Conservation (phyloP, 2,888 invertebrate species). For the Drosophila anceps region DNA sequence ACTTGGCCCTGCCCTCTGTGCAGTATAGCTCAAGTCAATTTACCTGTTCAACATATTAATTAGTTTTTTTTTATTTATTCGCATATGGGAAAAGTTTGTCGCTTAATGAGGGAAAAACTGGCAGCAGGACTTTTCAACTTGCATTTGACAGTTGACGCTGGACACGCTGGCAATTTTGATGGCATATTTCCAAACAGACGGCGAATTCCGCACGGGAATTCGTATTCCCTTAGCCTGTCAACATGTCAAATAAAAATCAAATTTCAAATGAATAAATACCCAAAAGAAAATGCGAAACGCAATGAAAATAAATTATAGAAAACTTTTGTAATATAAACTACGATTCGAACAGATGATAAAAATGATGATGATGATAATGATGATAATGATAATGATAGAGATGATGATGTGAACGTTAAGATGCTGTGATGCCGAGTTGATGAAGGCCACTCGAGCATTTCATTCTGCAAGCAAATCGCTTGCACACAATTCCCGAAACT, state of each 20-base stretch:
- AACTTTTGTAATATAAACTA: conserved; percentile 79
- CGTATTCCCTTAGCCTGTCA: conserved; percentile 65
- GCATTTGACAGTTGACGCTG: conserved; percentile 44
- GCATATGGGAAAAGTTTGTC: conserved; percentile 55
- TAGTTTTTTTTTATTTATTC: conserved; percentile 54
- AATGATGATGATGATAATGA: conserved; percentile 16
- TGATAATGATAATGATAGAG: conserved; percentile 7
- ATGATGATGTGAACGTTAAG: conserved; percentile 12
- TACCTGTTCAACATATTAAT: conserved; percentile 75
- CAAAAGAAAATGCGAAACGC: conserved; percentile 66
- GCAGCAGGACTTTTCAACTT: conserved; percentile 30
- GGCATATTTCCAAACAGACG: conserved; percentile 3
- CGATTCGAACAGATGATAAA: conserved; percentile 42
- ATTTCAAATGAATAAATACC: conserved; percentile 78
- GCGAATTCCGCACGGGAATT: conserved; percentile 33
- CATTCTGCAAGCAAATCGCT: conserved; percentile 62
- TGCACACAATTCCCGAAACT: conserved; percentile 70
- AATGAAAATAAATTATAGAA: conserved; percentile 80
- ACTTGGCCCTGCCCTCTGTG: conserved; percentile 25
- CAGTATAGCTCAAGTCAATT: conserved; percentile 27
- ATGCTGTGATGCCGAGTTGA: conserved; percentile 14
- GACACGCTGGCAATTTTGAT: conserved; percentile 9
- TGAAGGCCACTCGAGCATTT: conserved; percentile 51
- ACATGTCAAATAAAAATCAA: conserved; percentile 82
- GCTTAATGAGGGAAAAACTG: conserved; percentile 62